Evolutionary conservation across 2,888 invertebrate genomes (phyloP).

Genomic region (Coenonympha arcania): DNA sequence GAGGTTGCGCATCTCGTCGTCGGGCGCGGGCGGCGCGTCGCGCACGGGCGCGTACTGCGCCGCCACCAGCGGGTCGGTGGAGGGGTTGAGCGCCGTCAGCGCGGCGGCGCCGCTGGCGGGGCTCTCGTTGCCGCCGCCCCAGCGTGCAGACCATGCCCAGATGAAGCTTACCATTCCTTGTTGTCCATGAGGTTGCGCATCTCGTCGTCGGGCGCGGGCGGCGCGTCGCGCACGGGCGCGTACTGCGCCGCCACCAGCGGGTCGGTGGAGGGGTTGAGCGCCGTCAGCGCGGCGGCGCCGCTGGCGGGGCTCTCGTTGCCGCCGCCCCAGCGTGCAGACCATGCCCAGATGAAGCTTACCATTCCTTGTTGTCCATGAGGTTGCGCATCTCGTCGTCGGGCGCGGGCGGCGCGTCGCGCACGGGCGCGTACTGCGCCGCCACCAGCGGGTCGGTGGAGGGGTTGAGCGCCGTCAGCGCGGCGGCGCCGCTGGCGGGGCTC

Average conservation of each 20-base stretch:
- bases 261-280: constrained; percentile 83
- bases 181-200: constrained; percentile 84
- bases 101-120: constrained; percentile 69
- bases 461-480: constrained; percentile 78
- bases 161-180: constrained; percentile 77
- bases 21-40: constrained; percentile 79
- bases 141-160: constrained; percentile 17
- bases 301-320: constrained; percentile 71
- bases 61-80: constrained; percentile 82
- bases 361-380: constrained; percentile 84
- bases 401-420: constrained; percentile 80
- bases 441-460: constrained; percentile 84
- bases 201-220: constrained; percentile 78
- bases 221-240: constrained; percentile 82
- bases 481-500: constrained; percentile 66
- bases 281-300: constrained; percentile 73
- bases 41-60: constrained; percentile 84
- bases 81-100: constrained; percentile 80
- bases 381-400: constrained; percentile 81
- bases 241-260: constrained; percentile 83
- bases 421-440: constrained; percentile 83
- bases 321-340: constrained; percentile 61
- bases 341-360: constrained; percentile 71
- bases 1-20: constrained; percentile 81
- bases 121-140: constrained; percentile 70